These are phyloP conservation scores for Temnopleurus reevesii DNA, from an alignment of 53 echinoderm and acorn worm genomes.

Conservation along the genomic window DNA sequence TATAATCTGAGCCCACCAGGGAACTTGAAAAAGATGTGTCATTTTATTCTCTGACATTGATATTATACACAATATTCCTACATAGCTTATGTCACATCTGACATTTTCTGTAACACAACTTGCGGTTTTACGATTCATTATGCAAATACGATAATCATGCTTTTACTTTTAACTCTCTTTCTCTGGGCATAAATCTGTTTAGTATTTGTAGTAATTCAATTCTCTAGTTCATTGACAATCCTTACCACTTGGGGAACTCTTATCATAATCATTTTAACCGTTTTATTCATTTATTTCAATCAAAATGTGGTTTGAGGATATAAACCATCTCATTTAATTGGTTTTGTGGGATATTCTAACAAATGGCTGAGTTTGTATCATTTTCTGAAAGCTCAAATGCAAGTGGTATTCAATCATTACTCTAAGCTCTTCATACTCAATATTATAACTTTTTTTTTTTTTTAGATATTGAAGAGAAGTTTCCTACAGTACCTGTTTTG, in stretches of 20 bases:
- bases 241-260: neutral
- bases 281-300: neutral
- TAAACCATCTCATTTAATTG: neutral
- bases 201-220: neutral
- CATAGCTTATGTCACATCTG: no score
- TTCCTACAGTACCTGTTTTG: no score
- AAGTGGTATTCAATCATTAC: no score
- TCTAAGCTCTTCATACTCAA: no score
- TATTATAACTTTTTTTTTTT: no score
- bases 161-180: neutral
- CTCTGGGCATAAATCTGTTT: neutral
- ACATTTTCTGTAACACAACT: neutral
- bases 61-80: no score
- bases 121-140: neutral
- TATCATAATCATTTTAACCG: neutral
- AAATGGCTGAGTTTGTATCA: neutral
- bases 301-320: neutral
- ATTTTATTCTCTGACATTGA: no score
- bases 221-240: neutral
- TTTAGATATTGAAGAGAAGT: no score
- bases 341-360: neutral
- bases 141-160: neutral
- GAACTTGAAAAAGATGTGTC: no score
- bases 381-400: neutral
- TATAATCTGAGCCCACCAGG: no score